These are phyloP conservation scores for Psilopsiagon aymara DNA, from an alignment of 2,113 vertebrate genomes.

Conservation along the genomic window DNA sequence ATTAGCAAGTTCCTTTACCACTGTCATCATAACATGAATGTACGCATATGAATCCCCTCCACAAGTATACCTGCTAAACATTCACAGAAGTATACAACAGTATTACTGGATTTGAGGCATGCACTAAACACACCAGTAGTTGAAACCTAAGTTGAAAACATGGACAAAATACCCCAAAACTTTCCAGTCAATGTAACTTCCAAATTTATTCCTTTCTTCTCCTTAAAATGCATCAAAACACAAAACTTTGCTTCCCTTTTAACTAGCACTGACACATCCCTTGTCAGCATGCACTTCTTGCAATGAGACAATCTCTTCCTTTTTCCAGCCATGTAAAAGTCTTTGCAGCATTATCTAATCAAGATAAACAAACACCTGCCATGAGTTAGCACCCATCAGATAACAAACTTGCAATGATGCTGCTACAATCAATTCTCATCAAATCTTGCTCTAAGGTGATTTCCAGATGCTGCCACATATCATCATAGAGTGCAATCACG, in stretches of 20 bases:
- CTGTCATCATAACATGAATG: neutral
- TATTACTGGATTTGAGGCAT: neutral
- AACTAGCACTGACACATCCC: neutral
- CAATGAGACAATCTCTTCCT: neutral
- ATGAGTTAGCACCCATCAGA: conserved; percentile 1
- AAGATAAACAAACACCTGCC: conserved; percentile 65
- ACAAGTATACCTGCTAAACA: neutral
- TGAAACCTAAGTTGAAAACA: neutral
- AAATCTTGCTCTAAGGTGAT: conserved; percentile 24
- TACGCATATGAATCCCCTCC: neutral
- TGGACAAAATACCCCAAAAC: rapidly evolving
- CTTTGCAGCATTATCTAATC: conserved; percentile 47
- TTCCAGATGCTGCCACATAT: conserved; percentile 4
- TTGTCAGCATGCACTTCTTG: neutral
- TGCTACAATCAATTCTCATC: conserved; percentile 61
- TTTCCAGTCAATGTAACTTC: rapidly evolving
- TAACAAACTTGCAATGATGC: conserved; percentile 39
- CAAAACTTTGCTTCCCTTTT: neutral
- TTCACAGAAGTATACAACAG: neutral
- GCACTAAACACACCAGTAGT: neutral
- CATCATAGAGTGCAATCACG: neutral
- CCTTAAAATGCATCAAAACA: neutral
- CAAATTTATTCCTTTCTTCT: neutral
- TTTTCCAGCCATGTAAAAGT: neutral
- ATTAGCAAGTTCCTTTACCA: neutral